Percentiles rank a stretch among this genome's conserved stretches.
Conservation (phyloP, 2,888 invertebrate genomes). For the Toxonevra muliebris region DNA sequence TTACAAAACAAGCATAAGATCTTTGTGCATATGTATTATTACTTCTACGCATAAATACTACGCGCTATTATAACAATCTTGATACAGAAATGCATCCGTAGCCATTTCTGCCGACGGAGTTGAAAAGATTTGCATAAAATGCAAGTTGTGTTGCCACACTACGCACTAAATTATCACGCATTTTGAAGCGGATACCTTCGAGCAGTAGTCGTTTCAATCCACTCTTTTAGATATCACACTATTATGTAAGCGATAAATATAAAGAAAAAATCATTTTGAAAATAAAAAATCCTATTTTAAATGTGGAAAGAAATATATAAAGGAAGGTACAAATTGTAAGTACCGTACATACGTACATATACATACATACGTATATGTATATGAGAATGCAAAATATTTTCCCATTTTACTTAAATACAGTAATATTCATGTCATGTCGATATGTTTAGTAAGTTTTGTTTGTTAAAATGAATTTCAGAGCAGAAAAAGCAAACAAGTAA, state of each 20-base stretch:
- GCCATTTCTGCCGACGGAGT: conserved; percentile 36
- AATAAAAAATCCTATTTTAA: too few species aligned
- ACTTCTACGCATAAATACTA: conserved; percentile 31
- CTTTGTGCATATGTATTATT: not conserved
- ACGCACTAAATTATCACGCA: conserved; percentile 3
- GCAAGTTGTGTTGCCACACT: not conserved
- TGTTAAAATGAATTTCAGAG: not conserved
- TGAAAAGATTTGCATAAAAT: conserved; percentile 2
- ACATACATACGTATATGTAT: not conserved
- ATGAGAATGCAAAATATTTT: not conserved
- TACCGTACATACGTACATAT: too few species aligned
- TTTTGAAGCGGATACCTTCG: conserved; percentile 27
- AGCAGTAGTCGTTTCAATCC: conserved; percentile 8
- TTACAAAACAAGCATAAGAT: too few species aligned
- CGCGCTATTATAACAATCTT: conserved; percentile 51
- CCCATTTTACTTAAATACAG: too few species aligned
- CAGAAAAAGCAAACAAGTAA: not conserved
- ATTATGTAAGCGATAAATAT: not conserved
- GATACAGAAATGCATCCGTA: conserved; percentile 53
- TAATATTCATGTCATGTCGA: too few species aligned
- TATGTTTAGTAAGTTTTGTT: too few species aligned
- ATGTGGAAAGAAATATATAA: too few species aligned
- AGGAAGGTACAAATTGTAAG: too few species aligned
- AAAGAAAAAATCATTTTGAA: too few species aligned
- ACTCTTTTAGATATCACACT: not conserved